Conservation (phyloP, 2,113 vertebrate species). For the Todiramphus saurophagus region DNA sequence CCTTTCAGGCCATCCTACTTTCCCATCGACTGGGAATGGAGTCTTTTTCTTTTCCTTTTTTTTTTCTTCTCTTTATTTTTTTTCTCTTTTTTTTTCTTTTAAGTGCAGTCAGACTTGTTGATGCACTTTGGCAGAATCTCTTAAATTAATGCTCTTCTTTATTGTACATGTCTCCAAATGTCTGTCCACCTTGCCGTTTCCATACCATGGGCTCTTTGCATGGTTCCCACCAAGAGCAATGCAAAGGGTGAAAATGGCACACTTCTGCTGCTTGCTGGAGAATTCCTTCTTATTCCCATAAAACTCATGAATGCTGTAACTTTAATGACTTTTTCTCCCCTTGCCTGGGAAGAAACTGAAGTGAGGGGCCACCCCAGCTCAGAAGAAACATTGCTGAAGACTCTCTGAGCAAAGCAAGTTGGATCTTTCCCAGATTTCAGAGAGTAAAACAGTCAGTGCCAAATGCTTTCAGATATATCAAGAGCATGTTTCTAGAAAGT, state of each 20-base stretch:
- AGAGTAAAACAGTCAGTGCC: neutral
- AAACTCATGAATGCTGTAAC: neutral
- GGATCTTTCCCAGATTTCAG: neutral
- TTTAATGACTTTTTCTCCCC: neutral
- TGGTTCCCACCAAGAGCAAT: neutral
- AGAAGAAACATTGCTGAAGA: neutral
- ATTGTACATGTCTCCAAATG: neutral
- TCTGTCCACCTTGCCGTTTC: neutral
- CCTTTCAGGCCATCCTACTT: slow-evolving; percentile 37
- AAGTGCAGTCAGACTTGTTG: neutral
- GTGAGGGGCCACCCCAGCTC: neutral
- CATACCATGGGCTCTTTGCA: neutral
- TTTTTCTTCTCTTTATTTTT: neutral
- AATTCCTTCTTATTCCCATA: neutral
- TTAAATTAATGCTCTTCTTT: neutral
- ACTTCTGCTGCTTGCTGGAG: neutral
- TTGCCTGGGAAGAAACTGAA: neutral
- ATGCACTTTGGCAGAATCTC: neutral
- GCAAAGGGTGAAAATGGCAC: neutral
- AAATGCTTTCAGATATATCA: neutral
- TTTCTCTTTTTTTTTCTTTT: neutral
- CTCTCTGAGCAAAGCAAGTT: neutral
- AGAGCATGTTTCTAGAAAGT: neutral
- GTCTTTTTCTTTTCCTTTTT: neutral
- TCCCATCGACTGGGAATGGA: neutral